Evolutionary conservation across 2,797 vertebrate species (phyloP).

Genomic region (Micropoecilia bifurca): DNA sequence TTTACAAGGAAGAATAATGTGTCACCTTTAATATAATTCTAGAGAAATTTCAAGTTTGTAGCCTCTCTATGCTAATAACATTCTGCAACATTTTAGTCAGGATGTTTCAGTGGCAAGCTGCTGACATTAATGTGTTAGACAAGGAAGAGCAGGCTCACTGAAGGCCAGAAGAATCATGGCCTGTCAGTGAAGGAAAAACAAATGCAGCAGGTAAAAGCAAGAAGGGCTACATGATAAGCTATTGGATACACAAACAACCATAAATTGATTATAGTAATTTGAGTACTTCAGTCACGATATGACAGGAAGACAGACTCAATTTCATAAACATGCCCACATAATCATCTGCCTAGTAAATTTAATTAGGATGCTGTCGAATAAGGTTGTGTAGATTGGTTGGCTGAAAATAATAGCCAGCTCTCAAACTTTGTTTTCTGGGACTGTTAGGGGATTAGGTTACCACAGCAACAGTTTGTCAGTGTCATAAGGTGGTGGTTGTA

Average conservation of each 20-base stretch:
- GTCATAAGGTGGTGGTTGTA: no score
- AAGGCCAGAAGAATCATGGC: constrained; percentile 1
- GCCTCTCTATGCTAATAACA: neutral
- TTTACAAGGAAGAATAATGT: no score
- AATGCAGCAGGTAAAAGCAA: neutral
- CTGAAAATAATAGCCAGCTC: neutral
- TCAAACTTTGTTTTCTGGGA: neutral
- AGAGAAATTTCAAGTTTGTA: neutral
- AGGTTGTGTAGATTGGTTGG: neutral
- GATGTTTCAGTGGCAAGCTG: constrained; percentile 1
- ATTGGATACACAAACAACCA: neutral
- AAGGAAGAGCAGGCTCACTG: constrained; percentile 10
- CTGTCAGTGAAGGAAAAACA: constrained; percentile 8
- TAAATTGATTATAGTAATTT: neutral
- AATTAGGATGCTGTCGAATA: constrained; percentile 8
- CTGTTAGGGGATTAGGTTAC: neutral
- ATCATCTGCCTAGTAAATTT: constrained; percentile 13
- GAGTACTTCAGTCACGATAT: neutral
- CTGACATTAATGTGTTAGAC: neutral
- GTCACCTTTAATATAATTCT: neutral
- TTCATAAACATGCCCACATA: constrained; percentile 18
- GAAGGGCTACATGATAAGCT: neutral
- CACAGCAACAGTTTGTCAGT: neutral
- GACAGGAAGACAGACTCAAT: neutral
- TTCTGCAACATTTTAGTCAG: neutral